Conservation (phyloP, 2,113 vertebrate genomes). For the Heloderma charlesbogerti region DNA sequence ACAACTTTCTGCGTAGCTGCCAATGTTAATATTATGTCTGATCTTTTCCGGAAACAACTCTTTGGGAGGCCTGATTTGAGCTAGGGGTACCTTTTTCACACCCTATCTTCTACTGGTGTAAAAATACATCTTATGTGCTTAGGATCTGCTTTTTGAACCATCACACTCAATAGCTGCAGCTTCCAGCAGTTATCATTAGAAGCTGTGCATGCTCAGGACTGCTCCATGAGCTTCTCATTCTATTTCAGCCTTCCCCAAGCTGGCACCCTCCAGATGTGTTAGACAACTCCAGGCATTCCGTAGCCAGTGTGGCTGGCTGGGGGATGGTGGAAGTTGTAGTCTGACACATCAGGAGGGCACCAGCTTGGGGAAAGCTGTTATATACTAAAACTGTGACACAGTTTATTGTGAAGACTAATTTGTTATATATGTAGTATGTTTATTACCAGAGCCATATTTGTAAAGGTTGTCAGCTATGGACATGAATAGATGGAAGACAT, state of each 20-base stretch:
- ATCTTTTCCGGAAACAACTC: slow-evolving; percentile 43
- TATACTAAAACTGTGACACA: slow-evolving; percentile 35
- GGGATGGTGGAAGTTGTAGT: background rate
- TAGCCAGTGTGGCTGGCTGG: background rate
- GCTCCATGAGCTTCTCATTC: slow-evolving; percentile 2
- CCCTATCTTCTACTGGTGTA: background rate
- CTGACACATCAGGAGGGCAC: background rate
- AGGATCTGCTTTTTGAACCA: slow-evolving; percentile 33
- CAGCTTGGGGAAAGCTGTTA: background rate
- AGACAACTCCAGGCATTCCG: no score
- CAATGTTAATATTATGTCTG: slow-evolving; percentile 10
- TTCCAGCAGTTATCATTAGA: slow-evolving; percentile 39
- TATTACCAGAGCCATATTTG: background rate
- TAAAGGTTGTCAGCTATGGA: background rate
- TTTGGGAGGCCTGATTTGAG: slow-evolving; percentile 35
- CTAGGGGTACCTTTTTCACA: background rate
- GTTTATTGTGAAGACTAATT: slow-evolving; percentile 50
- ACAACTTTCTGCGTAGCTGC: slow-evolving; percentile 42
- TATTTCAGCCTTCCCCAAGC: background rate
- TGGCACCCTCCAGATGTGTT: background rate
- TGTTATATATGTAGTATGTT: slow-evolving; percentile 51
- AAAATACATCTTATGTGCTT: slow-evolving; percentile 2
- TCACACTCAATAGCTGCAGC: slow-evolving; percentile 31
- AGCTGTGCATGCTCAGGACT: background rate
- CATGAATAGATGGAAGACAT: background rate